Base-by-base conservation (phyloP, 37 sponge, comb jelly and placozoan species). In the Cliona cf. orientalis region DNA sequence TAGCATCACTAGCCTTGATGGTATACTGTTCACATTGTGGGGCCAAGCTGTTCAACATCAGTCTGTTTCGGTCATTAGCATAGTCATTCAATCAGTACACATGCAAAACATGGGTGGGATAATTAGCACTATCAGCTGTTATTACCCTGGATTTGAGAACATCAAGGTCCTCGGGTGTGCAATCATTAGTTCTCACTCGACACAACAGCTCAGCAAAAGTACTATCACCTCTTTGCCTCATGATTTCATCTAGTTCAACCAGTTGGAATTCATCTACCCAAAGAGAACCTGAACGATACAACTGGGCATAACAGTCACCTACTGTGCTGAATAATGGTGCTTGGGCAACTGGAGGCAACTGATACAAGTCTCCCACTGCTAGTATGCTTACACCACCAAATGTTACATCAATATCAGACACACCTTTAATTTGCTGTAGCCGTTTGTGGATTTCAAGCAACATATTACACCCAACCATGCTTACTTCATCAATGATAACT, bases 381-480 rank as follows among this genome's bases (percentile, higher is more conserved):
- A 85, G 46, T 28, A 79, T 62, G 33, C n/a, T n/a, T n/a, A n/a
- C n/a, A n/a, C n/a, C n/a, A n/a, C n/a, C n/a, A n/a, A n/a, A n/a
- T n/a, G n/a, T n/a, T n/a, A n/a, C n/a, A n/a, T n/a, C n/a, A n/a
- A n/a, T n/a, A n/a, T n/a, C n/a, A n/a, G n/a, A n/a, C n/a, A n/a
- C n/a, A n/a, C n/a, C n/a, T n/a, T n/a, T n/a, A n/a, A n/a, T 76
- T 66, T 78, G 72, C 38, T 85, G 43, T 25, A 76, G 39, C 19
- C 76, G 36, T 37, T 53, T 87, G 59, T 87, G 75, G 55, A 80
- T 80, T 56, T 75, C 59, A 26, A 80, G 66, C 36, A 78, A 64
- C 80, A 80, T 86, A 7, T 76, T 78, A 11, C 34, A 5, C 2
- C 87, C 80, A 62, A 86, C 87, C 80, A 86, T n/a, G n/a, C n/a